Percentiles rank a stretch among this genome's conserved stretches.
Conservation (phyloP, 2,113 vertebrate species). For the Anas platyrhynchos region DNA sequence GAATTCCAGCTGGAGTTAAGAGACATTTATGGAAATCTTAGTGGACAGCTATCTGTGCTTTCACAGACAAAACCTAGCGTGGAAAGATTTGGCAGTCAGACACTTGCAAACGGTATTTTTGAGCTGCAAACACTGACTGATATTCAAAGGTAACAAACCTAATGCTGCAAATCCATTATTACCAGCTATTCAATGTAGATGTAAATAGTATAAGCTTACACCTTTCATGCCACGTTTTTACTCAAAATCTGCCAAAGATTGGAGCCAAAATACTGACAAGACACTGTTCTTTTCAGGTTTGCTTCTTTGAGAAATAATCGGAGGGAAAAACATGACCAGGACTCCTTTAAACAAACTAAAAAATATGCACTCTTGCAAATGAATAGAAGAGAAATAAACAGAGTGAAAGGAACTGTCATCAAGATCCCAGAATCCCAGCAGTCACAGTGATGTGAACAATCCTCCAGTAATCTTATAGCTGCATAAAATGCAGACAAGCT, state of each 20-base stretch:
- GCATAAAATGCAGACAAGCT: not conserved
- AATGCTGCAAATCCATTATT: not conserved
- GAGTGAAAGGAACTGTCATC: constrained; percentile 59
- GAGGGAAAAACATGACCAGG: constrained; percentile 41
- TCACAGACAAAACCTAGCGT: not conserved
- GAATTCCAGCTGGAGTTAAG: not conserved
- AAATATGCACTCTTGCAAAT: constrained; percentile 41
- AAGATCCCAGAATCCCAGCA: constrained; percentile 24
- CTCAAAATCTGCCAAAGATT: constrained; percentile 64
- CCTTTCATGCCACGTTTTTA: constrained; percentile 43
- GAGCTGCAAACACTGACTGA: not conserved
- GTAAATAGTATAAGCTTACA: constrained; percentile 22
- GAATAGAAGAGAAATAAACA: constrained; percentile 40
- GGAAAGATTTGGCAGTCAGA: not conserved
- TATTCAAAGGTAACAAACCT: not conserved
- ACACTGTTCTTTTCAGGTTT: constrained; percentile 21
- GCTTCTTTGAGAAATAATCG: constrained; percentile 52
- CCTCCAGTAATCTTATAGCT: not conserved
- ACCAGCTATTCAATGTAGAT: constrained; percentile 36
- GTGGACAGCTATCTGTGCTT: too few species aligned
- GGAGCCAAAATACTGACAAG: constrained; percentile 62
- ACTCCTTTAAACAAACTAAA: constrained; percentile 60
- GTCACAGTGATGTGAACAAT: not conserved
- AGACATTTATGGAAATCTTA: not conserved
- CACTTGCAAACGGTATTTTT: not conserved